Evolutionary conservation across 2,797 vertebrate species (phyloP).

Genomic region (Labeo calbasu): DNA sequence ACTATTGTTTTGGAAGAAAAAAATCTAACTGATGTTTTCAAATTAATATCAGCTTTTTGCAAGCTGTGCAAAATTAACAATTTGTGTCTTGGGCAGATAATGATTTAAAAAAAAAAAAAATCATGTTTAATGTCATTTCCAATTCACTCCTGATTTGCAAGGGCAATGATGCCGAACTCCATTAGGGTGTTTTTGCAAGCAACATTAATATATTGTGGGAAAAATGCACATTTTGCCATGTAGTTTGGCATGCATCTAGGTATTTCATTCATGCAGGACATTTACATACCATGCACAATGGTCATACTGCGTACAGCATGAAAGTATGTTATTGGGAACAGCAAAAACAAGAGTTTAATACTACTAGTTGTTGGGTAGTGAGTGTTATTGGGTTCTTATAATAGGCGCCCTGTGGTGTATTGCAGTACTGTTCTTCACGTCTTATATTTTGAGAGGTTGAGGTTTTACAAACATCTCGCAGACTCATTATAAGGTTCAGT

Average conservation of each 20-base stretch:
- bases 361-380: neutral
- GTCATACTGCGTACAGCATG: neutral
- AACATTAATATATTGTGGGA: neutral
- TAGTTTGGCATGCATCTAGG: neutral
- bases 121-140: neutral
- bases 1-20: neutral
- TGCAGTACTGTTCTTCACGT: neutral
- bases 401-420: neutral
- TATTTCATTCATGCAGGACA: neutral
- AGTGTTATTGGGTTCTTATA: neutral
- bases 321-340: neutral
- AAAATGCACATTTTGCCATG: neutral
- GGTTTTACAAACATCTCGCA: constrained; percentile 2
- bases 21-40: neutral
- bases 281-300: neutral
- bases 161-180: neutral
- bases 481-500: constrained; percentile 1
- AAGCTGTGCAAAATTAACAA: neutral
- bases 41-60: neutral
- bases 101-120: neutral
- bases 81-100: neutral
- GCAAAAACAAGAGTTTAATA: neutral
- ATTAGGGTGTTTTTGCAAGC: neutral
- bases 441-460: neutral
- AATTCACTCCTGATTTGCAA: neutral